phyloP scores from a whole-genome alignment of 2,888 invertebrate genomes.

The Thymelicus sylvestris region DNA sequence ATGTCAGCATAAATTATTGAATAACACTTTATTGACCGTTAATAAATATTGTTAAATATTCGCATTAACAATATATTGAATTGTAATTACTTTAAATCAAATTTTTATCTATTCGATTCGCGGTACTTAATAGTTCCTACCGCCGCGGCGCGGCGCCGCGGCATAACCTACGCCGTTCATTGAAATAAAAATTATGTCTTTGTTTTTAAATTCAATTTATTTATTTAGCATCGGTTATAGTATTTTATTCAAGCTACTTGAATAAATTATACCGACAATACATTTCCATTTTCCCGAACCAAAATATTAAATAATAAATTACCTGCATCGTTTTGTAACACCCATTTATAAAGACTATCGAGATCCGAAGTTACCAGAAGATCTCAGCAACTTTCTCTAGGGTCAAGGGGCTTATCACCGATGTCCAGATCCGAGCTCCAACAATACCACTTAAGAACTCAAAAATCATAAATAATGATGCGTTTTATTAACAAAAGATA shows the following conservation, averaged over 20 bases:
- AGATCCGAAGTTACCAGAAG: conserved; percentile 8
- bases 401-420: conserved; percentile 45
- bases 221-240: too few species aligned
- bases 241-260: too few species aligned
- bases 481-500: conserved; percentile 42
- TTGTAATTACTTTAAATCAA: too few species aligned
- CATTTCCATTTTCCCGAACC: not conserved
- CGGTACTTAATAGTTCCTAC: too few species aligned
- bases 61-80: too few species aligned
- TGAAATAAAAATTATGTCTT: too few species aligned
- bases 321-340: not conserved
- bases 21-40: not conserved
- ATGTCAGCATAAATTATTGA: not conserved
- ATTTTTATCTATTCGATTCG: too few species aligned
- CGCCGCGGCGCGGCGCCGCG: too few species aligned
- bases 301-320: not conserved
- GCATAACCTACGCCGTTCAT: too few species aligned
- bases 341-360: not conserved
- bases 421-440: conserved; percentile 40
- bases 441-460: conserved; percentile 38
- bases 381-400: conserved; percentile 45
- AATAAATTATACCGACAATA: too few species aligned
- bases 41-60: not conserved
- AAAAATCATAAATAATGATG: conserved; percentile 42
- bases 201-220: too few species aligned